Base-by-base conservation (phyloP, 2,797 vertebrate species). In the Leptodactylus fallax region DNA sequence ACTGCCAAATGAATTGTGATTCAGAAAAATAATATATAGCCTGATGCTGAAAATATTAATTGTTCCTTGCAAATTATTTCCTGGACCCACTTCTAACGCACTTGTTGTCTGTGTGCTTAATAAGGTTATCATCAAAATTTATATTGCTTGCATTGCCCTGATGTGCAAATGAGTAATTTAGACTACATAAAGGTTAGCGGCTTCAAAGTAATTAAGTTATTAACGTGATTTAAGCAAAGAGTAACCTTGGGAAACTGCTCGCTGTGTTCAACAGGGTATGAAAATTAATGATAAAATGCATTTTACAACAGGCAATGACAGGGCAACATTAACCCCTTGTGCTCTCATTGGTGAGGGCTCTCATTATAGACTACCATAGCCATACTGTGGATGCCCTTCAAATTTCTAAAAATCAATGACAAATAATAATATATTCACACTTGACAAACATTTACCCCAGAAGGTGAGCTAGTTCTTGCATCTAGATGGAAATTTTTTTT, bases 181-280 rank as follows among this genome's bases (percentile, higher is more conserved):
- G 69, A 69, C 67, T 67, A 55, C 78, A 89, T 80, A 86, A 86
- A 86, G 84, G 87, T 85, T 89, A 77, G 79, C 51, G 21, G 72
- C 72, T 89, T 83, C 69, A 58, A 55, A 77, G 82, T 81, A 85
- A 88, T 88, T 89, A 86, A 86, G 84, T 82, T 67, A 81, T 82
- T 67, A 88, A 79, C 60, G 36, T 89, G 71, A 88, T 82, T 82
- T 82, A 49, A 60, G 79, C 53, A 81, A 81, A 77, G 76, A 61
- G 79, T 82, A 81, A 89, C 87, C 87, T 89, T 89, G 87, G 60
- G 84, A 89, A 81, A 86, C 23, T 69, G 81, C 63, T 79, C n/a
- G 71, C 83, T 67, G 25, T 17, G 72, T 69, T 77, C 58, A 56
- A 36, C 58, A n/a, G 76, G 47, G 13, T 61, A 45, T 51, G 49